Conservation (phyloP, 2,888 invertebrate species). For the Harpagoxenus sublaevis region DNA sequence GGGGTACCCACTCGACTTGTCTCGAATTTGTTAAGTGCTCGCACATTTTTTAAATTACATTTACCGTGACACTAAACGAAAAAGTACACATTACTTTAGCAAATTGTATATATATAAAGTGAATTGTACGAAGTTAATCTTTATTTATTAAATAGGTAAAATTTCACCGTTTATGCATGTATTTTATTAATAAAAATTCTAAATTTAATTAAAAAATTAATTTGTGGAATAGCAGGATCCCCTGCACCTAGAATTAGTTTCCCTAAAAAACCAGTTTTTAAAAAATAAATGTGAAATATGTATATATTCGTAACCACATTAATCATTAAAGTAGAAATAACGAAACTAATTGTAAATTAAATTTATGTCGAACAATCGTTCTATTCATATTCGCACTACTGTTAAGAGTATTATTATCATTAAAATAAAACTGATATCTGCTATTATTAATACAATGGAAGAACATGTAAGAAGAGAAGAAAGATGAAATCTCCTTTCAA, state of each 20-base stretch:
- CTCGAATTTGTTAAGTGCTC: background rate
- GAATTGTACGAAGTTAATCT: background rate
- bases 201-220: background rate
- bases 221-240: background rate
- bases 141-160: background rate
- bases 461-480: background rate
- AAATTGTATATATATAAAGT: background rate
- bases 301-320: background rate
- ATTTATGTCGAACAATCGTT: background rate
- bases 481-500: background rate
- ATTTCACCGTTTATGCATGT: background rate
- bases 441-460: background rate
- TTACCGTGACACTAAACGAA: background rate
- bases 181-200: background rate
- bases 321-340: background rate
- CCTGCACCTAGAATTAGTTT: background rate
- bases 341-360: background rate
- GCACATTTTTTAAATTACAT: background rate
- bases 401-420: background rate
- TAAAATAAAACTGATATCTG: background rate
- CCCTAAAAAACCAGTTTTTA: background rate
- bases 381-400: background rate
- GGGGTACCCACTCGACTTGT: too few species aligned
- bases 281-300: background rate
- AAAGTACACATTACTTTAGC: background rate